Evolutionary conservation across 1,140 invertebrate genomes (phyloP), one percentile per base, ranked within the genome.

Genomic region (Drosophila kepulauana): DNA sequence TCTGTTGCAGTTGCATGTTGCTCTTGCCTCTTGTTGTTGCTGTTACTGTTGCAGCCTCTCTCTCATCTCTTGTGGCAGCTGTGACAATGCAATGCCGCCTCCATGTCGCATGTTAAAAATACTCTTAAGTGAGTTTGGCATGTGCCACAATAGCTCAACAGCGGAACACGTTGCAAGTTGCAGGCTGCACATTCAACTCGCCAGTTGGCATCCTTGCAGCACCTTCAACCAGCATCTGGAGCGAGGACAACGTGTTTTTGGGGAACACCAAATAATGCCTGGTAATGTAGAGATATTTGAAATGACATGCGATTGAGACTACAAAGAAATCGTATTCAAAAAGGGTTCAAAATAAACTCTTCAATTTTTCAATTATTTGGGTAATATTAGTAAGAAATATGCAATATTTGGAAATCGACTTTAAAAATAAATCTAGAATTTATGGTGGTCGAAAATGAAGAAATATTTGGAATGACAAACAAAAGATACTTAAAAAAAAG

Each of bases 121-220:
- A 91, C 57, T 58, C 59, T 41, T 56, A 84, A 91, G 91, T 91
- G 88, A 57, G 75, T 79, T 84, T 88, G 80, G 78, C 88, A 91
- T 91, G 88, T 91, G 82, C 80, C 81, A 79, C 67, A 75, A 62
- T 57, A 66, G 52, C 66, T 35, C 58, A 71, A 65, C 61, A 33
- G 20, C 20, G 0, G 20, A 25, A 25, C 52, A 66, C 3, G 48
- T 51, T 51, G 33, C 41, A 45, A 2, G 57, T 69, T 51, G 43
- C 25, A 45, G 15, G 49, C 20, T 45, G 63, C 64, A 58, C 25
- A 46, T 43, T 6, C 20, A 20, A 6, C 48, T 28, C 57, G 54
- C 52, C 52, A 33, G 20, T 57, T 58, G 64, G 38, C 66, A 61
- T 38, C 33, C 30, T 51, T 33, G 48, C n/a, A 11, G 5, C 48